Conservation (phyloP, 2,113 vertebrate species). For the Phalacrocorax aristotelis region DNA sequence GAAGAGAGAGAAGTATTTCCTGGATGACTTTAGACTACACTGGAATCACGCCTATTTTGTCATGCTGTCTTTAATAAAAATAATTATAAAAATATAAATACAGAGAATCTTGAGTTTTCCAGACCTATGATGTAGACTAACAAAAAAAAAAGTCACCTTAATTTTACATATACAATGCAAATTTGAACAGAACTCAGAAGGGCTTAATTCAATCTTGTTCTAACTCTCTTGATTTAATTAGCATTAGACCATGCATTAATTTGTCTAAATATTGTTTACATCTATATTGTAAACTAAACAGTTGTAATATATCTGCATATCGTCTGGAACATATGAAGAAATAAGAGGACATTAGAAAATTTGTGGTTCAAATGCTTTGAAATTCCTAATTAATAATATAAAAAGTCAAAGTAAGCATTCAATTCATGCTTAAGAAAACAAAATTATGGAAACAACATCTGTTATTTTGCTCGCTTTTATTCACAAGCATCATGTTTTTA, state of each 20-base stretch:
- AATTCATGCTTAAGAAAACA: background rate
- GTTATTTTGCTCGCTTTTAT: background rate
- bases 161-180: background rate
- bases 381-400: background rate
- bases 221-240: background rate
- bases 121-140: background rate
- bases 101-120: background rate
- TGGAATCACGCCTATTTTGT: background rate
- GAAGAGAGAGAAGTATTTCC: background rate
- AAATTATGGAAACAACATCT: constrained; percentile 19
- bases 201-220: background rate
- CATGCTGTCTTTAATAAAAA: background rate
- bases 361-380: background rate
- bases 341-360: constrained; percentile 1
- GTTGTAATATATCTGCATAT: background rate
- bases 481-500: background rate
- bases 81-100: background rate
- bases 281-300: background rate
- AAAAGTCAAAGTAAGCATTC: constrained; percentile 17
- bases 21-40: background rate
- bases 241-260: background rate
- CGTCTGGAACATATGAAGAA: background rate
- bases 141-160: background rate
- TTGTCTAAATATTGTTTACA: background rate
- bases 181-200: background rate